Conservation (phyloP, 1,140 invertebrate genomes). For the Maniola jurtina region DNA sequence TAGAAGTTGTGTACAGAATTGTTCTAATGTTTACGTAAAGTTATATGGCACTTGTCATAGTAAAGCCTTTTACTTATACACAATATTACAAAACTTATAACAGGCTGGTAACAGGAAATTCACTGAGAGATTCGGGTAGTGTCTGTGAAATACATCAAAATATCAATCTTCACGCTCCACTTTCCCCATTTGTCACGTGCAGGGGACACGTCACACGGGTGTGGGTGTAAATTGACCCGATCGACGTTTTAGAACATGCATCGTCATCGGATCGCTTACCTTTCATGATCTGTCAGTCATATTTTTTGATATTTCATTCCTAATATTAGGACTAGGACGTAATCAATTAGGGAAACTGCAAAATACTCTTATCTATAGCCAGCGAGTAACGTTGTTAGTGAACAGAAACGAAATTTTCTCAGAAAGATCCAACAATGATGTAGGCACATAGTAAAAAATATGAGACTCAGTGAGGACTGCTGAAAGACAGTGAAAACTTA, state of each 20-base stretch:
- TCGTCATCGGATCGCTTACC: not conserved
- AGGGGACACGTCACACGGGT: not conserved
- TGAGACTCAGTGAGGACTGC: too few species aligned
- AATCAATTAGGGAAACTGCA: too few species aligned
- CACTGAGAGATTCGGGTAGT: not conserved
- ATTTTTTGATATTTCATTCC: not conserved
- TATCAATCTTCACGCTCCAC: not conserved
- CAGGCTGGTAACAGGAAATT: not conserved
- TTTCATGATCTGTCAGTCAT: not conserved
- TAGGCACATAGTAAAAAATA: too few species aligned
- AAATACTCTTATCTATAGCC: too few species aligned
- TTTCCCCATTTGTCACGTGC: not conserved
- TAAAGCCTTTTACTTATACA: not conserved
- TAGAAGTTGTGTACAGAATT: too few species aligned
- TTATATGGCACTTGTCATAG: too few species aligned
- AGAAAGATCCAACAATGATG: too few species aligned
- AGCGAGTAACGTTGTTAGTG: too few species aligned
- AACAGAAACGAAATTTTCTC: too few species aligned
- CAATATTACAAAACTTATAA: not conserved
- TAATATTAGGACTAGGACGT: too few species aligned
- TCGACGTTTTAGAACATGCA: not conserved
- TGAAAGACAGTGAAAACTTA: too few species aligned
- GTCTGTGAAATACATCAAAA: not conserved
- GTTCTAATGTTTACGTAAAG: too few species aligned
- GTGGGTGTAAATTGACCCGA: not conserved